These are phyloP conservation scores for Acrossocheilus wenchowensis DNA, from an alignment of 2,797 vertebrate species.

Conservation along the genomic window DNA sequence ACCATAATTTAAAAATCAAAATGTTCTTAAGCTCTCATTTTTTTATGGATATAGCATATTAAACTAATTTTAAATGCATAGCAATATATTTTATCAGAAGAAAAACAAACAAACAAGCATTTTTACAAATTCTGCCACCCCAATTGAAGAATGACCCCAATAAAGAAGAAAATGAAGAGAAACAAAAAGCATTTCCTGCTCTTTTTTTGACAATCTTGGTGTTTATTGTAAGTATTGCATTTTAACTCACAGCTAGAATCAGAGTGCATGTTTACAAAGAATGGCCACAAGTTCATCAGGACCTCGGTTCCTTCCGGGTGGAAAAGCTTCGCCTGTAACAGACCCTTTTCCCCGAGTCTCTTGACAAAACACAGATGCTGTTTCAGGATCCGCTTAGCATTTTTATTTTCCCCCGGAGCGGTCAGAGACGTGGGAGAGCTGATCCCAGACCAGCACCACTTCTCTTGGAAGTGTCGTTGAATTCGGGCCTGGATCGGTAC, in stretches of 20 bases:
- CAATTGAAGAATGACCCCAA: too few species aligned
- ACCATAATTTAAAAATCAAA: too few species aligned
- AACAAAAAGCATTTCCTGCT: background rate
- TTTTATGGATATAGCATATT: too few species aligned
- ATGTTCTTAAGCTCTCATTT: too few species aligned
- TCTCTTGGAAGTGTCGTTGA: conserved; percentile 23
- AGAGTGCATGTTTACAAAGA: conserved; percentile 80
- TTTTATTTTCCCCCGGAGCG: background rate
- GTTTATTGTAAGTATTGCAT: conserved; percentile 82
- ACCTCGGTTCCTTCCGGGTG: conserved; percentile 61
- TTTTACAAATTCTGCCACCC: too few species aligned
- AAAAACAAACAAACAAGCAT: too few species aligned
- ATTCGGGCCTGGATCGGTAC: background rate
- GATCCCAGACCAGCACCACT: conserved; percentile 41
- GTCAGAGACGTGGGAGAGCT: conserved; percentile 6
- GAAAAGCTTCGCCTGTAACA: conserved; percentile 54
- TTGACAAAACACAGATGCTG: conserved; percentile 12
- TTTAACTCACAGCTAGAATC: conserved; percentile 71
- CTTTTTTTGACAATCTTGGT: conserved; percentile 74
- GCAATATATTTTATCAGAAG: too few species aligned
- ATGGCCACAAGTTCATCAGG: conserved; percentile 74
- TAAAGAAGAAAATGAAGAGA: background rate
- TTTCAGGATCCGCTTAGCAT: conserved; percentile 1
- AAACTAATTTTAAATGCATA: too few species aligned
- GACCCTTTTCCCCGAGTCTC: conserved; percentile 57